These are phyloP conservation scores for Scolopax bukidnonensis DNA, from an alignment of 2,797 vertebrate species.

Conservation along the genomic window DNA sequence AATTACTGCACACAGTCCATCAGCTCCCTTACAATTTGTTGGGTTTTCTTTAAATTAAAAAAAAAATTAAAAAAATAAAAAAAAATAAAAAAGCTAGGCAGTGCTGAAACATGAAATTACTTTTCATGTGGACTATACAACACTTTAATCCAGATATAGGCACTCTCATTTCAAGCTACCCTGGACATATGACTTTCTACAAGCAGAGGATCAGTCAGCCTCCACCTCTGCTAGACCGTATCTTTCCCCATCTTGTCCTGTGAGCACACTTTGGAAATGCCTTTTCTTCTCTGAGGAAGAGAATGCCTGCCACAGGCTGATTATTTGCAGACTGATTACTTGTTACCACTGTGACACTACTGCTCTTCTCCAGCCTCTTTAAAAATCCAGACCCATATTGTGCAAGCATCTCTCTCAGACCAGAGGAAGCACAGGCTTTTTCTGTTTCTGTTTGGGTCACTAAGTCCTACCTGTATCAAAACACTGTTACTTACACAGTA, in stretches of 20 bases:
- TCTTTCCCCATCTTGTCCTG: background rate
- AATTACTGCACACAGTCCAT: background rate
- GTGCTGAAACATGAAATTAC: background rate
- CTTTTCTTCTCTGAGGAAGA: background rate
- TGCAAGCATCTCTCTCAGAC: background rate
- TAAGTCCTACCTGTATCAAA: background rate
- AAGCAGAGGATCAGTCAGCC: background rate
- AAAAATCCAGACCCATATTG: background rate
- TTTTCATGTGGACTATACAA: background rate
- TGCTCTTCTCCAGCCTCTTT: background rate
- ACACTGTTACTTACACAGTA: background rate
- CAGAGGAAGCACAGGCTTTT: background rate
- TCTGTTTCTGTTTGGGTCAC: background rate
- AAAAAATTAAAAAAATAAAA: no score
- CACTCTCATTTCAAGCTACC: background rate
- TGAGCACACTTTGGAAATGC: background rate
- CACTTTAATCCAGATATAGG: background rate
- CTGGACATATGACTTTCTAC: background rate
- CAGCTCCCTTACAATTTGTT: background rate
- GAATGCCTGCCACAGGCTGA: background rate
- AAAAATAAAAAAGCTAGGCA: background rate
- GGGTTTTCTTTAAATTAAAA: rapidly evolving
- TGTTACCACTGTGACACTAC: background rate
- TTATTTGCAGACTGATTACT: background rate
- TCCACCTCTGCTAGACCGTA: background rate